A percentile compares a stretch with the other conserved stretches of the same genome.
phyloP scores from a whole-genome alignment of 2,888 invertebrate species.

The Drosophila mulleri region DNA sequence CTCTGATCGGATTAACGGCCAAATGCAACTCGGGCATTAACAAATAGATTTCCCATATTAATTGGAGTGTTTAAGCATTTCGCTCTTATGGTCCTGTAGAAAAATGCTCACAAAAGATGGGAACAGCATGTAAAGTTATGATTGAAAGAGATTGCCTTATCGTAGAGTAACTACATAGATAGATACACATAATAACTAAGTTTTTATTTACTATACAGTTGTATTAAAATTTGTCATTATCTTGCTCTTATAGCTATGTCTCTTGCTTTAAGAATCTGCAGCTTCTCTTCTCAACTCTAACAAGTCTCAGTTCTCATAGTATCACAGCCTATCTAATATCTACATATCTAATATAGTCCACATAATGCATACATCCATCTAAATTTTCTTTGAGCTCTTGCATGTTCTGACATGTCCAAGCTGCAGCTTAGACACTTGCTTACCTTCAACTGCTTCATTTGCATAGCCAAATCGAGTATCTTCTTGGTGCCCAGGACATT shows the following conservation, averaged over 20 bases:
- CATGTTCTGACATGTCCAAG: background rate
- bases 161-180: background rate
- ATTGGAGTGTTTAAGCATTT: background rate
- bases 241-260: no score
- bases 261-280: background rate
- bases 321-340: no score
- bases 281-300: no score
- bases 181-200: no score
- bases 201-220: no score
- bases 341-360: background rate
- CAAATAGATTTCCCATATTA: constrained; percentile 3
- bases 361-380: background rate
- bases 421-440: constrained; percentile 10
- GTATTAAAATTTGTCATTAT: no score
- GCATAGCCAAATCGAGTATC: constrained; percentile 84
- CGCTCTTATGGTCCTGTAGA: background rate
- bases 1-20: constrained; percentile 4
- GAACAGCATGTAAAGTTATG: background rate
- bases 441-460: constrained; percentile 85
- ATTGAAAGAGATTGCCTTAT: background rate
- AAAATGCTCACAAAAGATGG: background rate
- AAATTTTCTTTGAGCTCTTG: background rate
- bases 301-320: no score
- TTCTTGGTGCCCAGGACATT: constrained; percentile 85
- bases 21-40: constrained; percentile 11